These are phyloP conservation scores for Congeria kusceri DNA, from an alignment of 2,888 invertebrate species.

Conservation along the genomic window DNA sequence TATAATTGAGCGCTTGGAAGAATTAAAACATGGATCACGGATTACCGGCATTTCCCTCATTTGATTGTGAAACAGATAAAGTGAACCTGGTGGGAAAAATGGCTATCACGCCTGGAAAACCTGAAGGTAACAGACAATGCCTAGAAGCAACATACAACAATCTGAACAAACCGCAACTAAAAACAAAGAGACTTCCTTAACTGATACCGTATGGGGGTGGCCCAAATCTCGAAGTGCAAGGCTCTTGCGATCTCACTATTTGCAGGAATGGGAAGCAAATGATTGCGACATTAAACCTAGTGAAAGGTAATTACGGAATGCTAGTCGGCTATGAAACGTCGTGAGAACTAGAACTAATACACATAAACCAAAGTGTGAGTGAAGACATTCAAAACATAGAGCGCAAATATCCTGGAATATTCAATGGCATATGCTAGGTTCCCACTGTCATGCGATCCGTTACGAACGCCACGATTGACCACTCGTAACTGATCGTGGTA, in stretches of 20 bases:
- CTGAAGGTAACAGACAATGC: too few relatives aligned
- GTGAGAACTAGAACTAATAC: conserved; percentile 17
- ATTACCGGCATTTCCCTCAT: too few relatives aligned
- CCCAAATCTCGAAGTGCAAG: conserved; percentile 12
- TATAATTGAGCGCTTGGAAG: too few relatives aligned
- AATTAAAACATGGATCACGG: too few relatives aligned
- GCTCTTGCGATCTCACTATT: conserved; percentile 26
- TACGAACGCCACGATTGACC: too few relatives aligned
- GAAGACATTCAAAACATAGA: conserved; percentile 60
- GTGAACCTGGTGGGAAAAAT: too few relatives aligned
- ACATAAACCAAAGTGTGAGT: conserved; percentile 21
- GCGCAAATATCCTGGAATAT: conserved; percentile 8
- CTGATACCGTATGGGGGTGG: conserved; percentile 41
- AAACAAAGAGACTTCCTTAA: conserved; percentile 11
- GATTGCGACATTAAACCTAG: conserved; percentile 38
- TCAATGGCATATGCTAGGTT: conserved; percentile 44
- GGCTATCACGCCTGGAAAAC: too few relatives aligned
- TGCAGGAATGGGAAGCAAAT: conserved; percentile 17
- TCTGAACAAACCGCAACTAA: conserved; percentile 27
- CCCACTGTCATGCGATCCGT: too few relatives aligned
- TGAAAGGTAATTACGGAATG: conserved; percentile 37
- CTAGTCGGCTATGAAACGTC: conserved; percentile 47
- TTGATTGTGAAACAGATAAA: too few relatives aligned
- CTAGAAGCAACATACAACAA: conserved; percentile 30
- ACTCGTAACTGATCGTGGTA: conserved; percentile 36